Evolutionary conservation across 2,888 invertebrate genomes (phyloP), one percentile per base, ranked within the genome.

Genomic region (Pollenia angustigena): DNA sequence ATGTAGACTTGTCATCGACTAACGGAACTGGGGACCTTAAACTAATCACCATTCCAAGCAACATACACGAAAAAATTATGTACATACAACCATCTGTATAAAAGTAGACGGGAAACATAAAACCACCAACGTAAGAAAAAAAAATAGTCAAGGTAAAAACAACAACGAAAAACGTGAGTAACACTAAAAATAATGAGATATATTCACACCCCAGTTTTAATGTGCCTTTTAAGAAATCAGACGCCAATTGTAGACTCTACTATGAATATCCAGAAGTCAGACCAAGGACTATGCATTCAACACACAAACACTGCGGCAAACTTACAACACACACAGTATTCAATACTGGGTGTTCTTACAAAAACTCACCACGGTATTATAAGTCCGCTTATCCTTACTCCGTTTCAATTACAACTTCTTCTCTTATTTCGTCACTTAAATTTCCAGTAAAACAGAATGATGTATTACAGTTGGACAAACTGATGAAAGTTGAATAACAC

Each of bases 171-270:
- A 18, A 18, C 18, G 18, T 18, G 18, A 18, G 18, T 18, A 18
- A 18, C 18, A 18, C 18, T 18, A 1, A 1, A 18, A 18, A 18
- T 18, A 18, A 18, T 1, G 18, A 1, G 18, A 18, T 1, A 18
- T 1, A 18, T 18, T 18, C 18, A 18, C 18, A 18, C 18, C 18
- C 18, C 18, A 18, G 18, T 18, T 18, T 18, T 18, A 18, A 18
- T 18, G 18, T 18, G 16, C 54, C 8, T 56, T 11, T 58, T 60
- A 58, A 42, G 54, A 54, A 44, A 54, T 32, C 56, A 56, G 10
- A 68, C 58, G 14, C 54, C 78, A 52, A 50, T 68, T 52, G 40
- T 78, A 52, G 66, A 78, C 32, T 72, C 72, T 40, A 68, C 68
- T 1, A 50, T 80, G 6, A 60, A 60, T 32, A 71, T 69, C 56